Evolutionary conservation across 2,888 invertebrate species (phyloP).

Genomic region (Anoplius nigerrimus): DNA sequence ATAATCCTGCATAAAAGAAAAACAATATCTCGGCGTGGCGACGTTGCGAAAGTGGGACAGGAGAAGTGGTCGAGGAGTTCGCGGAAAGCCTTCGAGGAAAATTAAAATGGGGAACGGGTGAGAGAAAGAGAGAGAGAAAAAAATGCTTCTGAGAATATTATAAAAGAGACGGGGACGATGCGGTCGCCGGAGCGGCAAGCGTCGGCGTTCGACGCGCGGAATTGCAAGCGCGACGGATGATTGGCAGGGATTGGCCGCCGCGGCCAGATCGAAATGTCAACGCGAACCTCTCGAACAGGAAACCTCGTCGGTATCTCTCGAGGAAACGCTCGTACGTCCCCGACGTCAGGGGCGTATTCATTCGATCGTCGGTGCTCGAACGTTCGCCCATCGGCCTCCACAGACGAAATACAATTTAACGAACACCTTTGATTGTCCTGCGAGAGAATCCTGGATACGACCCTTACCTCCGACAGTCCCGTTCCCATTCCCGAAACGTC

Average conservation of each 20-base stretch:
- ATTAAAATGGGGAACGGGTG: neutral
- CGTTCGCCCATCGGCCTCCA: too few relatives aligned
- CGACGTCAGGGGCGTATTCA: constrained; percentile 35
- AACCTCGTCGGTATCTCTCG: constrained; percentile 41
- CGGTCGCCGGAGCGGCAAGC: constrained; percentile 14
- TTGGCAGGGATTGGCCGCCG: constrained; percentile 46
- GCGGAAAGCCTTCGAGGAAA: constrained; percentile 31
- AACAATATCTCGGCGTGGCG: constrained; percentile 16
- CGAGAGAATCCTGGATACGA: too few relatives aligned
- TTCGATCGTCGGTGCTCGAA: neutral
- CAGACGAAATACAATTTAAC: too few relatives aligned
- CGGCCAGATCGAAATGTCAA: constrained; percentile 52
- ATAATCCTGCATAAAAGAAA: neutral
- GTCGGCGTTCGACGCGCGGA: constrained; percentile 26
- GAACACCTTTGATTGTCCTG: too few relatives aligned
- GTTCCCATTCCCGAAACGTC: too few relatives aligned
- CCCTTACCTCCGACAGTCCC: too few relatives aligned
- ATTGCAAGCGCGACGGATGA: constrained; percentile 41
- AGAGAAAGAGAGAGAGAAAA: neutral
- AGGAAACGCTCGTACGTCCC: constrained; percentile 40
- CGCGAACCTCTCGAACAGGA: constrained; percentile 48
- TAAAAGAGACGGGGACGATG: constrained; percentile 31
- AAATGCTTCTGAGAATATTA: neutral
- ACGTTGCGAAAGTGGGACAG: constrained; percentile 26
- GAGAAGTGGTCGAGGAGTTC: constrained; percentile 15